Evolutionary conservation across 2,113 vertebrate genomes (phyloP).

Genomic region (Reinhardtius hippoglossoides): DNA sequence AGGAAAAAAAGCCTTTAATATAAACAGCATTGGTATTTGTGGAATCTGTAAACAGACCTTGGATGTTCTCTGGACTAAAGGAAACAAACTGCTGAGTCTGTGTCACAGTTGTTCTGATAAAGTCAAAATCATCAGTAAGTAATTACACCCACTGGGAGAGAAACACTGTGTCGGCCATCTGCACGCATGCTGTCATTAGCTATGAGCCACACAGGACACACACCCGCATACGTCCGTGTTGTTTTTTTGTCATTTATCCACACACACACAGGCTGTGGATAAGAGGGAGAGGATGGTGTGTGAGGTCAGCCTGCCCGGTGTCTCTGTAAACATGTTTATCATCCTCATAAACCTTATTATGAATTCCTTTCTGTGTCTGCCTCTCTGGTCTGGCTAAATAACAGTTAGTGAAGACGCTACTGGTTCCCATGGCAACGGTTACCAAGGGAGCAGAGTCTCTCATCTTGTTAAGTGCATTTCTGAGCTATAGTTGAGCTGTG

Average conservation of each 20-base stretch:
- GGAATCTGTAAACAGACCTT: conserved; percentile 54
- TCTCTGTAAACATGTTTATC: conserved; percentile 62
- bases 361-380: conserved; percentile 15
- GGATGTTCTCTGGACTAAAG: conserved; percentile 21
- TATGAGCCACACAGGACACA: conserved; percentile 17
- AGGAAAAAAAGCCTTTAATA: not conserved
- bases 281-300: not conserved
- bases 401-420: conserved; percentile 37
- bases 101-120: not conserved
- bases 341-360: conserved; percentile 24
- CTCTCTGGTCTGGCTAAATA: conserved; percentile 27
- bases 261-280: not conserved
- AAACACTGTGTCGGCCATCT: conserved; percentile 31
- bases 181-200: conserved; percentile 45
- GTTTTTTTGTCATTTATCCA: conserved; percentile 8
- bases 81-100: not conserved
- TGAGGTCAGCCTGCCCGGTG: conserved; percentile 31
- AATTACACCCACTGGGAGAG: not conserved
- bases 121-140: not conserved
- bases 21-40: conserved; percentile 16
- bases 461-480: conserved; percentile 33
- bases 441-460: conserved; percentile 61
- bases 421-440: conserved; percentile 68
- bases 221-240: not conserved
- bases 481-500: conserved; percentile 4